Percentiles rank a stretch among this genome's conserved stretches.
These are phyloP conservation scores for Clepsis dumicolana DNA, from an alignment of 2,888 invertebrate genomes.

Conservation along the genomic window DNA sequence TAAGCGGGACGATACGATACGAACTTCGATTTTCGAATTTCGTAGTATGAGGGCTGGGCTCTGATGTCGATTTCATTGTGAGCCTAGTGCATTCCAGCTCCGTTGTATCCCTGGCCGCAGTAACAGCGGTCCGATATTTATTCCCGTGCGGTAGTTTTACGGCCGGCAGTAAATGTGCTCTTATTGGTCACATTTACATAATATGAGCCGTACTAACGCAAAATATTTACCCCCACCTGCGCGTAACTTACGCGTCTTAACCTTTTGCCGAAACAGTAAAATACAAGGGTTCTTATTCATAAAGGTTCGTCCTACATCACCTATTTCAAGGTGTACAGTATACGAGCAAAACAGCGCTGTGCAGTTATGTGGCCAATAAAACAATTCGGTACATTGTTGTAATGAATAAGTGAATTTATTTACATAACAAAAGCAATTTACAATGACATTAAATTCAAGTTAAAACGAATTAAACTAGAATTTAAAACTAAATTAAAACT, in stretches of 20 bases:
- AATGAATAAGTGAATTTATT: too few species aligned
- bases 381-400: too few species aligned
- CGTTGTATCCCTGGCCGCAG: constrained; percentile 1
- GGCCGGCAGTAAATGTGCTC: constrained; percentile 36
- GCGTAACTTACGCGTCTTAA: constrained; percentile 40
- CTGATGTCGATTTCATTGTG: too few species aligned
- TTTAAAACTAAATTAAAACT: too few species aligned
- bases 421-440: too few species aligned
- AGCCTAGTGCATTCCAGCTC: background rate
- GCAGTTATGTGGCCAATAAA: background rate
- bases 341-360: background rate
- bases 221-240: constrained; percentile 43
- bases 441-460: too few species aligned
- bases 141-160: constrained; percentile 42
- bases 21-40: too few species aligned
- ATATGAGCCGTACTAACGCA: constrained; percentile 29
- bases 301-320: constrained; percentile 6
- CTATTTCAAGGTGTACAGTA: background rate
- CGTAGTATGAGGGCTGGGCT: too few species aligned
- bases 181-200: constrained; percentile 43
- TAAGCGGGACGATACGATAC: too few species aligned
- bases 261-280: constrained; percentile 31
- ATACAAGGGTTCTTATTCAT: constrained; percentile 32
- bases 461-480: too few species aligned
- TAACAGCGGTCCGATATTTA: constrained; percentile 41